These are phyloP conservation scores for Notodonta dromedarius DNA, from an alignment of 2,888 invertebrate genomes.

Conservation along the genomic window DNA sequence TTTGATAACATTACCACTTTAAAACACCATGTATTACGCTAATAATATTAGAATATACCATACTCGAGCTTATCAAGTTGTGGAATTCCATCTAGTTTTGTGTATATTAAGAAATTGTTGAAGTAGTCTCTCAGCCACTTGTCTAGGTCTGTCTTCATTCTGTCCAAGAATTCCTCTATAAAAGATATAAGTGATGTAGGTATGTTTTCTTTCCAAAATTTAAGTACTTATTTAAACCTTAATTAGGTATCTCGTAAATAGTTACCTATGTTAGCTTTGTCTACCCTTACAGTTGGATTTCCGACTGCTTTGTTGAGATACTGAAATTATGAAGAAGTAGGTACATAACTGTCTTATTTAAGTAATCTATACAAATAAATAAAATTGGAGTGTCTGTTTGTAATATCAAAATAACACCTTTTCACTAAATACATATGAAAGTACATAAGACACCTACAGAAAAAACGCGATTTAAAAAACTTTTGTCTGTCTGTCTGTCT, in stretches of 20 bases:
- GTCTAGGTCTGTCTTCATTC: conserved; percentile 62
- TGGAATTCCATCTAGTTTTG: conserved; percentile 31
- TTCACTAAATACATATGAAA: no score
- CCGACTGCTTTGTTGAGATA: conserved; percentile 37
- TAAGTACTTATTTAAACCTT: background rate
- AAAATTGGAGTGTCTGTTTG: no score
- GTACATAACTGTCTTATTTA: no score
- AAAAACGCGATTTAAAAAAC: no score
- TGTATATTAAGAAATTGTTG: conserved; percentile 63
- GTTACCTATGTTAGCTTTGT: conserved; percentile 46
- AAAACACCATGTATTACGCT: no score
- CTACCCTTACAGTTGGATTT: conserved; percentile 24
- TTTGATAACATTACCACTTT: background rate
- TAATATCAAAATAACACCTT: no score
- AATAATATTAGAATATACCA: conserved; percentile 2
- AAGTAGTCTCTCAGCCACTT: conserved; percentile 73
- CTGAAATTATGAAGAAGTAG: conserved; percentile 38
- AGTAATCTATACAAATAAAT: no score
- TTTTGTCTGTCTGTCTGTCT: no score
- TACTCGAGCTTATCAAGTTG: conserved; percentile 32
- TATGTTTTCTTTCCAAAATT: background rate
- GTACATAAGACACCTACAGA: no score
- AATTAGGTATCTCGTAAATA: background rate
- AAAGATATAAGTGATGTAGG: conserved; percentile 1
- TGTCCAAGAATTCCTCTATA: conserved; percentile 56